Conservation (phyloP, 2,797 vertebrate species). For the Myiotriccus ornatus region DNA sequence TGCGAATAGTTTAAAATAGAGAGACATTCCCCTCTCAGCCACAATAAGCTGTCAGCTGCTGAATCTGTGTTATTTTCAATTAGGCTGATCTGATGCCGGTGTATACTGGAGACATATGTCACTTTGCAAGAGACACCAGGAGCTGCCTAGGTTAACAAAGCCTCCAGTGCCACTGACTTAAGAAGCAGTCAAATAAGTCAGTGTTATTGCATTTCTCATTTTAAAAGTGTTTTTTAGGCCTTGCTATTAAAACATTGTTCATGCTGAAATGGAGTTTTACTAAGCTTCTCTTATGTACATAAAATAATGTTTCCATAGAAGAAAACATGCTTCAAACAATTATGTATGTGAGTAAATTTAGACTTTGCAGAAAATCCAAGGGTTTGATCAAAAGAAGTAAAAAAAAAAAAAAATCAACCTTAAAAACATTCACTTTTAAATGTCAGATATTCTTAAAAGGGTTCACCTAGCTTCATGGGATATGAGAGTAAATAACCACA, state of each 20-base stretch:
- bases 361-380: not conserved
- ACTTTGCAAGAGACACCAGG: not conserved
- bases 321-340: not conserved
- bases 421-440: slow-evolving; percentile 20
- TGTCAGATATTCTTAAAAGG: slow-evolving; percentile 13
- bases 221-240: not conserved
- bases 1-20: not conserved
- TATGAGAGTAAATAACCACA: not conserved
- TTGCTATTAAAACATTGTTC: not conserved
- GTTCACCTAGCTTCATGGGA: slow-evolving; percentile 6
- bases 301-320: not conserved
- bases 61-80: slow-evolving; percentile 58
- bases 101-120: slow-evolving; percentile 33
- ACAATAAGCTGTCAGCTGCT: slow-evolving; percentile 29
- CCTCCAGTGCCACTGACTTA: not conserved
- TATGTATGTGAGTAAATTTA: not conserved
- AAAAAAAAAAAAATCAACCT: not conserved
- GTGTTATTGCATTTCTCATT: not conserved
- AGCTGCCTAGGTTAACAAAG: slow-evolving; percentile 33
- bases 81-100: slow-evolving; percentile 2
- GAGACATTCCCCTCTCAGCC: not conserved
- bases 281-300: not conserved
- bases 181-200: not conserved
- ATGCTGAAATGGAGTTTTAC: not conserved
- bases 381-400: not conserved